These are phyloP conservation scores for Eustalomyia histrio DNA, from an alignment of 2,888 invertebrate species.

Conservation along the genomic window DNA sequence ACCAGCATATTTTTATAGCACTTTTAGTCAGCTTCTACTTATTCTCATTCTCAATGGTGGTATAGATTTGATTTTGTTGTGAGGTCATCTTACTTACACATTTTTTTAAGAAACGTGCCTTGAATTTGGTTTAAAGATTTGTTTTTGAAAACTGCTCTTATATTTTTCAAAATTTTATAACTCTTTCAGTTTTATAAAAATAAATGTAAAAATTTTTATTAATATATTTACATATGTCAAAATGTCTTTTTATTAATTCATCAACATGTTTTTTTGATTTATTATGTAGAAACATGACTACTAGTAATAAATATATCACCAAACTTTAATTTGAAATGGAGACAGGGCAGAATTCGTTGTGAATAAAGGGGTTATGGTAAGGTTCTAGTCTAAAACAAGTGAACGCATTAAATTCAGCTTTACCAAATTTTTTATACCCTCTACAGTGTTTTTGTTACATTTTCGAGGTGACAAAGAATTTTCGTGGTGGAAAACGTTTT, in stretches of 20 bases:
- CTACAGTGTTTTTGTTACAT: no score
- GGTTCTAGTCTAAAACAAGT: no score
- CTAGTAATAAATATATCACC: no score
- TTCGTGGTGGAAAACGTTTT: no score
- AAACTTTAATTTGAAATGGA: no score
- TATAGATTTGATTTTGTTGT: constrained; percentile 13
- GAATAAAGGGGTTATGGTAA: no score
- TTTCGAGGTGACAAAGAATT: no score
- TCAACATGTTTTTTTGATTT: not conserved
- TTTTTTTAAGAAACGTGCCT: constrained; percentile 19
- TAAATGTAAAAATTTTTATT: not conserved
- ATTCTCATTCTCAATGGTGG: constrained; percentile 1
- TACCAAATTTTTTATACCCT: no score
- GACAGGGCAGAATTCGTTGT: no score
- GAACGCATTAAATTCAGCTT: no score
- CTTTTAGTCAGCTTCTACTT: not conserved
- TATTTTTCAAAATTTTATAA: not conserved
- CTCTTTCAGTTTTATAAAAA: not conserved
- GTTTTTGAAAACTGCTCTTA: not conserved
- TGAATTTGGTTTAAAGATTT: constrained; percentile 13
- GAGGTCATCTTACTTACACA: constrained; percentile 35
- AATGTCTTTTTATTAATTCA: not conserved
- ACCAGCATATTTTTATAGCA: not conserved
- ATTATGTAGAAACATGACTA: no score
- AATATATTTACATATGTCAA: not conserved